These are phyloP conservation scores for Hyles euphorbiae DNA, from an alignment of 1,140 invertebrate species.

Conservation along the genomic window DNA sequence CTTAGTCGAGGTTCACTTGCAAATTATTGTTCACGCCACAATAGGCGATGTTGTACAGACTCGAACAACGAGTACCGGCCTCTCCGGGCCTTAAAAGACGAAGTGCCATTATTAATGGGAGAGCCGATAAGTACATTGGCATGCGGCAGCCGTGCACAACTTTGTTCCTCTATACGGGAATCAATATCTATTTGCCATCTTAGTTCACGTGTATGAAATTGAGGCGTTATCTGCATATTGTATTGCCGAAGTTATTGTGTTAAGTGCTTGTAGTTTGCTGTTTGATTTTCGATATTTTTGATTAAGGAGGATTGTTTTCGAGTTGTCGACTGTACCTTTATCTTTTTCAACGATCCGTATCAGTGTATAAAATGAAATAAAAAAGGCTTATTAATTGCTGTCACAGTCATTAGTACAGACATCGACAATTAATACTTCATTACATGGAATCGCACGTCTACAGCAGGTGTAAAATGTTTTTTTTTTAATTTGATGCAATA, in stretches of 20 bases:
- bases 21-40: conserved; percentile 62
- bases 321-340: too few species aligned
- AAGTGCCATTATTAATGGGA: conserved; percentile 45
- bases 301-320: too few species aligned
- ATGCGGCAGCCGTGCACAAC: conserved; percentile 30
- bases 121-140: conserved; percentile 34
- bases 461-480: conserved; percentile 12
- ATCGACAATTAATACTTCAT: too few species aligned
- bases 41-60: conserved; percentile 42
- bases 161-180: conserved; percentile 29
- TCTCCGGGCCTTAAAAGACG: conserved; percentile 44
- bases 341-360: too few species aligned
- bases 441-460: background rate
- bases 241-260: background rate
- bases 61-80: conserved; percentile 36
- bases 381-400: too few species aligned
- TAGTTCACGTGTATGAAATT: conserved; percentile 9
- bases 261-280: too few species aligned
- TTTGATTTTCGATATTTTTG: too few species aligned
- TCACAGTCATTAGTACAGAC: too few species aligned
- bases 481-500: conserved; percentile 47
- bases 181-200: conserved; percentile 27
- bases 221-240: conserved; percentile 2
- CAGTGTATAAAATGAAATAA: too few species aligned
- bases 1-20: conserved; percentile 55